Conservation (phyloP, 2,888 invertebrate genomes). For the Polymixis flavicincta region DNA sequence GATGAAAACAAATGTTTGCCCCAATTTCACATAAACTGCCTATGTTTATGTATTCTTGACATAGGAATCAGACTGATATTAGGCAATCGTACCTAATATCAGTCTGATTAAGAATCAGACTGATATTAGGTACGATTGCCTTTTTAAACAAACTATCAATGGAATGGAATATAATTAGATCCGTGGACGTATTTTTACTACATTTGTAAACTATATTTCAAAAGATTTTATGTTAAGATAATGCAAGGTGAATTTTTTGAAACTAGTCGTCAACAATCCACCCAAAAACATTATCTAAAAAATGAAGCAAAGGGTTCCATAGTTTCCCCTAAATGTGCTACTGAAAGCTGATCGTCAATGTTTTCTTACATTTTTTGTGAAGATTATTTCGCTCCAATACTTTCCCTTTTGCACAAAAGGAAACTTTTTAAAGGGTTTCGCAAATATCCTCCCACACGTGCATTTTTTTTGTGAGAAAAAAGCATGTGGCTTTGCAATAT, state of each 20-base stretch:
- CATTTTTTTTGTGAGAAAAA: constrained; percentile 31
- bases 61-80: background rate
- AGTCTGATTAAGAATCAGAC: no score
- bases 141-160: background rate
- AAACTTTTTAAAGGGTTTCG: constrained; percentile 84
- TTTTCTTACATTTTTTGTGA: constrained; percentile 78
- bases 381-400: constrained; percentile 84
- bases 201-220: background rate
- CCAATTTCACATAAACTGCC: constrained; percentile 26
- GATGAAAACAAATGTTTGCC: constrained; percentile 40
- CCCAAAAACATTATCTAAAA: constrained; percentile 13
- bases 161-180: background rate
- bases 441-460: constrained; percentile 85
- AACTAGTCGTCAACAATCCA: background rate
- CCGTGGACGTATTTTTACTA: constrained; percentile 2
- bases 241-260: background rate
- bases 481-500: constrained; percentile 3
- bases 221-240: background rate
- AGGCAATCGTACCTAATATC: no score
- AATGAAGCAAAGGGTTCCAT: constrained; percentile 76
- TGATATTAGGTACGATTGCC: background rate
- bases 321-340: constrained; percentile 69
- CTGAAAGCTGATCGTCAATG: constrained; percentile 77
- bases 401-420: constrained; percentile 85
- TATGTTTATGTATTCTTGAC: background rate